Conservation (phyloP, 2,888 invertebrate genomes). For the Stenodema calcarata region DNA sequence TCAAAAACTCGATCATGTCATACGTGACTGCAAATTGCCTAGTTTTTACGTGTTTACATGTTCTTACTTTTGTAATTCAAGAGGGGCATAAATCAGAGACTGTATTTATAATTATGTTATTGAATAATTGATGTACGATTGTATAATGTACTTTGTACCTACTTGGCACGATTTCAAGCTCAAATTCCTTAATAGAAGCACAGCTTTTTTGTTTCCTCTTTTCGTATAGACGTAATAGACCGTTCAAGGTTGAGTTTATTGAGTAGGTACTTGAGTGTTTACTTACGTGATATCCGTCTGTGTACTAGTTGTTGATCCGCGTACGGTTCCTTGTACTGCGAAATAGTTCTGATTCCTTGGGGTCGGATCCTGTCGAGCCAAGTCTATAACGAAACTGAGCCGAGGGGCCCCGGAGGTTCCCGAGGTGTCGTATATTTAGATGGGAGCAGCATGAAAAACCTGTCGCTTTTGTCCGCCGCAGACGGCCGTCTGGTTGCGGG, state of each 20-base stretch:
- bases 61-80: too few species aligned
- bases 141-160: too few species aligned
- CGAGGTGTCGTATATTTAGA: conserved; percentile 46
- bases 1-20: too few species aligned
- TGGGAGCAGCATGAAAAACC: conserved; percentile 23
- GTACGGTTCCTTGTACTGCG: conserved; percentile 31
- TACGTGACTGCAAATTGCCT: too few species aligned
- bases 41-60: too few species aligned
- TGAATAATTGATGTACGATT: too few species aligned
- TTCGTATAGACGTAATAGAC: background rate
- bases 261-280: background rate
- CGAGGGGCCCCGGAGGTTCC: conserved; percentile 40
- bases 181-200: too few species aligned
- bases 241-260: background rate
- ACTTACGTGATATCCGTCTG: background rate
- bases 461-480: conserved; percentile 19
- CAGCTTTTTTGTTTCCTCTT: too few species aligned
- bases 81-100: too few species aligned
- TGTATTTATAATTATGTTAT: too few species aligned
- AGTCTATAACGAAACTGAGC: conserved; percentile 48
- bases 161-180: too few species aligned
- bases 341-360: conserved; percentile 39
- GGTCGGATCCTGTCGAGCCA: conserved; percentile 8
- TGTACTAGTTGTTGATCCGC: conserved; percentile 15
- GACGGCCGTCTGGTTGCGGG: background rate